Evolutionary conservation across 2,888 invertebrate genomes (phyloP).

Genomic region (Bombylius major): DNA sequence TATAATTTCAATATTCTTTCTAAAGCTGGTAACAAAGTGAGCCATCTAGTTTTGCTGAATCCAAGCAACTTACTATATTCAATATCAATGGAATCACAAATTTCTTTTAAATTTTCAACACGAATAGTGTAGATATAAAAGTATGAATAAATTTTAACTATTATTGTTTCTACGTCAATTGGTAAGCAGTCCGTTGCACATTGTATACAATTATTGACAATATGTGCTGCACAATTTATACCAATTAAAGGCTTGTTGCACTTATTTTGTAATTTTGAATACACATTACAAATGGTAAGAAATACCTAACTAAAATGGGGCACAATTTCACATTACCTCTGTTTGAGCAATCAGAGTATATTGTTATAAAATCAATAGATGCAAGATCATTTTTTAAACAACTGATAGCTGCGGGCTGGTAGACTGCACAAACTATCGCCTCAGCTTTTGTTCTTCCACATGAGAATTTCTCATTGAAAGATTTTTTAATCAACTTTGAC

Average conservation of each 20-base stretch:
- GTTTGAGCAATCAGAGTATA: constrained; percentile 11
- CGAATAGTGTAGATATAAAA: constrained; percentile 3
- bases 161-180: constrained; percentile 1
- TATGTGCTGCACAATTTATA: constrained; percentile 6
- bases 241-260: background rate
- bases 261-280: no score
- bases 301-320: constrained; percentile 11
- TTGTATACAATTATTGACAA: constrained; percentile 6
- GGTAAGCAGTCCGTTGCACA: constrained; percentile 2
- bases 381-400: background rate
- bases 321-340: constrained; percentile 11
- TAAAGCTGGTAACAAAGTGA: constrained; percentile 7
- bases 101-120: constrained; percentile 4
- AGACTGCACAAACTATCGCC: constrained; percentile 6
- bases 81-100: constrained; percentile 4
- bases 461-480: constrained; percentile 3
- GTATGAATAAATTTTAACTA: constrained; percentile 5
- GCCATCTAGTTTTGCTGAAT: constrained; percentile 9
- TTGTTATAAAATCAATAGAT: background rate
- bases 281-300: constrained; percentile 3
- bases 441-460: constrained; percentile 7
- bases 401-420: constrained; percentile 1
- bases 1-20: constrained; percentile 3
- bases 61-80: constrained; percentile 5
- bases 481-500: background rate